phyloP scores from a whole-genome alignment of 2,888 invertebrate genomes.

The Synanthedon andrenaeformis region DNA sequence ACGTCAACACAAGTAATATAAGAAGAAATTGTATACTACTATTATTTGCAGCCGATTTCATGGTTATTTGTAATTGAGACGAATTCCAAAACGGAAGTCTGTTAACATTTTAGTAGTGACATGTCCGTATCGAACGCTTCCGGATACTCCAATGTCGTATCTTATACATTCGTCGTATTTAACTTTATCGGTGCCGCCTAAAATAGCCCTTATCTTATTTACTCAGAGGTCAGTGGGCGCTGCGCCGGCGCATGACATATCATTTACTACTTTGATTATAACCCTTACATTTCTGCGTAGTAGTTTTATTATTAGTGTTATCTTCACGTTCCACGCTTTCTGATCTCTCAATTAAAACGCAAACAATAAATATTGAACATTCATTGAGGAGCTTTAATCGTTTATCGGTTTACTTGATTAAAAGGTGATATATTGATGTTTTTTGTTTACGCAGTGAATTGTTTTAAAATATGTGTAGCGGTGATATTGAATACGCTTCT shows the following conservation, averaged over 20 bases:
- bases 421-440: too few relatives aligned
- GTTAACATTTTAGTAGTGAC: conserved; percentile 20
- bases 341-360: conserved; percentile 8
- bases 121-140: conserved; percentile 36
- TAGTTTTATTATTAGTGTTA: conserved; percentile 26
- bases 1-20: too few relatives aligned
- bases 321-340: conserved; percentile 15
- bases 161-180: conserved; percentile 52
- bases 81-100: conserved; percentile 12
- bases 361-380: conserved; percentile 6
- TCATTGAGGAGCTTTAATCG: conserved; percentile 8
- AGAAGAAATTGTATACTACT: too few relatives aligned
- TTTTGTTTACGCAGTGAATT: too few relatives aligned
- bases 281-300: conserved; percentile 26
- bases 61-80: background rate
- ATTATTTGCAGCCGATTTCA: too few relatives aligned
- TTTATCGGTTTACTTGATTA: background rate
- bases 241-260: conserved; percentile 43
- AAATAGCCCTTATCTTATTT: conserved; percentile 66
- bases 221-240: conserved; percentile 64
- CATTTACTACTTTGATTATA: conserved; percentile 50
- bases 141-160: conserved; percentile 53
- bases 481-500: conserved; percentile 31
- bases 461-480: conserved; percentile 17
- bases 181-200: conserved; percentile 55